A percentile compares a stretch with the other conserved stretches of the same genome.
Conservation (phyloP, 2,888 invertebrate species). For the Osedax fenrisi region DNA sequence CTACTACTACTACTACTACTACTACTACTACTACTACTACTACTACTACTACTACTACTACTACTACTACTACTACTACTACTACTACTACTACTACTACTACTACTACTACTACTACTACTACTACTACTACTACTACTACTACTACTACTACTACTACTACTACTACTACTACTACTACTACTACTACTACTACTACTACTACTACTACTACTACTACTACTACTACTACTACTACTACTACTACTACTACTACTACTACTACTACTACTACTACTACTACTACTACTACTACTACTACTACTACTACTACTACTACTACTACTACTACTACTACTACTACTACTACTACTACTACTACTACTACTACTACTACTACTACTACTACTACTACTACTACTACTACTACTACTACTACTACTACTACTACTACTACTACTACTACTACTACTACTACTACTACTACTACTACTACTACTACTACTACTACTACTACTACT, state of each 20-base stretch:
- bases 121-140: background rate
- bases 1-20: background rate
- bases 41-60: background rate
- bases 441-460: background rate
- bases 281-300: background rate
- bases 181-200: background rate
- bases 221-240: background rate
- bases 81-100: background rate
- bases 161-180: background rate
- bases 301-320: background rate
- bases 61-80: background rate
- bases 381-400: background rate
- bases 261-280: background rate
- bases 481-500: too few species aligned
- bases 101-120: background rate
- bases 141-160: background rate
- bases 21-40: background rate
- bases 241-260: background rate
- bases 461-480: too few species aligned
- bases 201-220: background rate
- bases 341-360: background rate
- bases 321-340: background rate
- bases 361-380: background rate
- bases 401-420: background rate
- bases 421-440: background rate